A percentile compares a stretch with the other conserved stretches of the same genome.
phyloP scores from a whole-genome alignment of 1,140 invertebrate genomes.

The Eufriesea mexicana region DNA sequence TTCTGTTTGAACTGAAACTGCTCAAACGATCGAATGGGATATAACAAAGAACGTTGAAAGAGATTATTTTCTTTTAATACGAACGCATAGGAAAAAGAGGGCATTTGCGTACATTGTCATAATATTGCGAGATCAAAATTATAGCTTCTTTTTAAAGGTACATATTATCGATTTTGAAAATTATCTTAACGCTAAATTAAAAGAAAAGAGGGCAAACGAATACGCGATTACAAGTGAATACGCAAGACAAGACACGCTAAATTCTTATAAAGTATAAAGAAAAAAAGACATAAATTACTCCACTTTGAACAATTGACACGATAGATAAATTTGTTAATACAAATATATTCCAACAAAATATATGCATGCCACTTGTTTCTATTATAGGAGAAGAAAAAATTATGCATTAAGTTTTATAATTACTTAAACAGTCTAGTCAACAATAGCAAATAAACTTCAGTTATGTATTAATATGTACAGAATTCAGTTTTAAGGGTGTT shows the following conservation, averaged over 20 bases:
- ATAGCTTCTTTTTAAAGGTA: conserved; percentile 1
- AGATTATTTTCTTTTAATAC: too few species aligned
- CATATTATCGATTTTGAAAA: conserved; percentile 22
- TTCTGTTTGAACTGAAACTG: neutral
- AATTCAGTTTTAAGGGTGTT: neutral
- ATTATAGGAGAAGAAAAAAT: too few species aligned
- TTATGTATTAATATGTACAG: neutral
- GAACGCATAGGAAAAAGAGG: conserved; percentile 29
- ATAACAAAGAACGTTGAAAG: neutral
- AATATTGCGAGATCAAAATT: conserved; percentile 56
- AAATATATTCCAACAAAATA: neutral
- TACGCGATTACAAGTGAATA: conserved; percentile 17
- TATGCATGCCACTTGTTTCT: too few species aligned
- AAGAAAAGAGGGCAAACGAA: conserved; percentile 30
- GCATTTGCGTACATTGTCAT: conserved; percentile 64
- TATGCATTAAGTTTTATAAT: neutral
- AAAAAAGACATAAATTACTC: neutral
- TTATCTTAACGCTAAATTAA: conserved; percentile 48
- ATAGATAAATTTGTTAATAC: neutral
- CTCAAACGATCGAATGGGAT: neutral
- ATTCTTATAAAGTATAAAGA: neutral
- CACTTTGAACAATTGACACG: too few species aligned
- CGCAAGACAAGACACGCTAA: neutral
- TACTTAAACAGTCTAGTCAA: neutral
- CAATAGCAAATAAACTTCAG: neutral